Base-by-base conservation (phyloP, 2,797 vertebrate genomes). In the Erethizon dorsatum region DNA sequence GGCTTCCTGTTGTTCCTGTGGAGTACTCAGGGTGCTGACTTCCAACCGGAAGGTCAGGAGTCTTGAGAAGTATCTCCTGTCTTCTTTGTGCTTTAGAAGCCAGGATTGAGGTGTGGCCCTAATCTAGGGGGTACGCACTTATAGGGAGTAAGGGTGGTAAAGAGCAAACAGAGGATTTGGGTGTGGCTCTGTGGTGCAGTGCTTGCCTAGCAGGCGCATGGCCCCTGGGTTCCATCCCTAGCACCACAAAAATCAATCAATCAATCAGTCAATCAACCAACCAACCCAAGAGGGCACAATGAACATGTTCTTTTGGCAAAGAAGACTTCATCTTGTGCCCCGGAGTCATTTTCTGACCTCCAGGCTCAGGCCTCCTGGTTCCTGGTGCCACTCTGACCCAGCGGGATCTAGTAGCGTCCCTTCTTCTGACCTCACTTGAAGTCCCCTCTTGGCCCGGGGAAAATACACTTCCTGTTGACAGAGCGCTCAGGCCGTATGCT, bases 21-120 rank as follows among this genome's bases (percentile, higher is more conserved):
- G 79, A 33, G 65, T 89, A 59, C 28, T 92, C 89, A n/a, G 33
- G 65, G 24, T 52, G n/a, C 75, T 61, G 57, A n/a, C 82, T 92
- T 93, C 26, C 61, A 90, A 2, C 0, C 65, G 67, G 71, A 92
- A 91, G 94, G 57, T 52, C 56, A 57, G 56, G 59, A 31, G 75
- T 89, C 91, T 88, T 88, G 73, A 73, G 85, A 85, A 65, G 52
- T 45, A 73, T 57, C 71, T 83, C 57, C n/a, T 88, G 69, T 26
- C 71, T 95, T 56, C 47, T 61, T 31, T 89, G 15, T 57, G 26
- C 65, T 59, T 92, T 20, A 77, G 85, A 73, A 93, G 73, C 78
- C 50, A 90, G 9, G 13, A 79, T 28, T 33, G 56, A 33, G 47
- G 47, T 28, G 28, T 41, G 56, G 59, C n/a, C 37, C 47, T 88